Evolutionary conservation across 2,797 vertebrate genomes (phyloP).

Genomic region (Crocidura indochinensis): DNA sequence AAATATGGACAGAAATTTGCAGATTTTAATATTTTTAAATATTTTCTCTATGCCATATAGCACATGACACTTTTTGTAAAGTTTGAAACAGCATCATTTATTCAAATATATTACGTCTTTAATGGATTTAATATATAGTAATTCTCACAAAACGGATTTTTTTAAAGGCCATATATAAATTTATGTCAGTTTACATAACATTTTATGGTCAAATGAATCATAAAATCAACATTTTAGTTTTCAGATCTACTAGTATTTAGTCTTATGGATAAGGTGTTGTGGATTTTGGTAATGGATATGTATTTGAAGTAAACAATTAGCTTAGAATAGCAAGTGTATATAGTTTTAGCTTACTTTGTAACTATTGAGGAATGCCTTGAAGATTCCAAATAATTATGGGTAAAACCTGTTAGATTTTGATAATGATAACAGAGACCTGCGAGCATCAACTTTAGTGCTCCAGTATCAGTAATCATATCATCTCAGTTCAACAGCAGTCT

Average conservation of each 20-base stretch:
- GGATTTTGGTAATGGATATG: slow-evolving; percentile 44
- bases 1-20: slow-evolving; percentile 12
- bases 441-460: not conserved
- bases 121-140: not conserved
- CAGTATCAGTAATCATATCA: not conserved
- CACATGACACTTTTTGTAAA: not conserved
- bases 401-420: not conserved
- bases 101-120: slow-evolving; percentile 5
- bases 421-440: not conserved
- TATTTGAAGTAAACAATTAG: slow-evolving; percentile 49
- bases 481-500: not conserved
- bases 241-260: slow-evolving; percentile 23
- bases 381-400: slow-evolving; percentile 63
- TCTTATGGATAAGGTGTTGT: slow-evolving; percentile 50
- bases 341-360: slow-evolving; percentile 76
- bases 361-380: slow-evolving; percentile 4
- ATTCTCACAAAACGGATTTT: slow-evolving; percentile 2
- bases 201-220: slow-evolving; percentile 42
- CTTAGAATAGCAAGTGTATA: slow-evolving; percentile 52
- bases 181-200: slow-evolving; percentile 25
- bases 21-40: not conserved
- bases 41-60: not conserved
- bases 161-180: slow-evolving; percentile 10
- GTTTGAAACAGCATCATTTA: not conserved
- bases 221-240: slow-evolving; percentile 41